A percentile compares a stretch with the other conserved stretches of the same genome.
Evolutionary conservation across 2,888 invertebrate species (phyloP).

Genomic region (Zhuqinia jingwanae): DNA sequence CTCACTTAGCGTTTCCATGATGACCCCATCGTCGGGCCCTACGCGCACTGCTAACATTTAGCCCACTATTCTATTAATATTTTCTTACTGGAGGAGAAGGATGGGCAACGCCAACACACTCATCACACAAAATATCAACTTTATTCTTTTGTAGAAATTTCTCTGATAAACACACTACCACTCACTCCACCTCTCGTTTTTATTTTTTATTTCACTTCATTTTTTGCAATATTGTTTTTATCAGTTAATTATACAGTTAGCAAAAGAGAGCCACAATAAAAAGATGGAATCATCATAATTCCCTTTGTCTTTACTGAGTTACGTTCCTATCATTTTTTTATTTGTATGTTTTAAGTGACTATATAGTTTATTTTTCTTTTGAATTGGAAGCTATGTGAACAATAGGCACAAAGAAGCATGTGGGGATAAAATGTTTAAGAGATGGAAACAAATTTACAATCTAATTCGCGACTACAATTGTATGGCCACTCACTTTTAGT

Average conservation of each 20-base stretch:
- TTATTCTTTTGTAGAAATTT: too few relatives aligned
- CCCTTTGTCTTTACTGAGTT: constrained; percentile 13
- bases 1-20: constrained; percentile 72
- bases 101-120: not conserved
- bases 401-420: constrained; percentile 35
- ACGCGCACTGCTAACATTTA: constrained; percentile 70
- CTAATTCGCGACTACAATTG: not conserved
- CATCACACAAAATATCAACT: not conserved
- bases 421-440: too few relatives aligned
- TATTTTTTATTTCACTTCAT: too few relatives aligned
- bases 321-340: constrained; percentile 13
- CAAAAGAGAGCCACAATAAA: too few relatives aligned
- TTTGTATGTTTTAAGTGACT: too few relatives aligned
- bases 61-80: not conserved
- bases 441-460: too few relatives aligned
- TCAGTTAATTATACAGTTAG: too few relatives aligned
- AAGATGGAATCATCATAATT: too few relatives aligned
- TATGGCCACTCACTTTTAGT: not conserved
- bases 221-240: too few relatives aligned
- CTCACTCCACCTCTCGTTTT: too few relatives aligned
- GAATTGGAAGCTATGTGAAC: not conserved
- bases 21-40: constrained; percentile 68
- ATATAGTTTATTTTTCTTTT: too few relatives aligned
- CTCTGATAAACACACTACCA: too few relatives aligned
- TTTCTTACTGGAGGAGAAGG: not conserved